Percentiles rank a stretch among this genome's conserved stretches.
phyloP scores from a whole-genome alignment of 2,797 vertebrate genomes.

The Leontocebus nigricollis region DNA sequence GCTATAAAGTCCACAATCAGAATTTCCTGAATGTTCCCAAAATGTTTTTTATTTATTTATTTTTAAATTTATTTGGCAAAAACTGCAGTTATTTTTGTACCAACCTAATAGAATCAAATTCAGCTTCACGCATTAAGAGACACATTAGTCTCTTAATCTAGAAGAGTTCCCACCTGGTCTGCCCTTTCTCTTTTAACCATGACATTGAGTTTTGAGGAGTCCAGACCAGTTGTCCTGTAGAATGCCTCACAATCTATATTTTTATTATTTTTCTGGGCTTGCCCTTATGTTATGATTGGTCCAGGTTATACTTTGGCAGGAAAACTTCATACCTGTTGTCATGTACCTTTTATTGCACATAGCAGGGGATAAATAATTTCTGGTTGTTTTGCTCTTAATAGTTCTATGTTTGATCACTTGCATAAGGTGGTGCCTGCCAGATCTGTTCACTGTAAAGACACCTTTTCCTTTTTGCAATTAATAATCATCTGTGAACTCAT shows the following conservation, averaged over 20 bases:
- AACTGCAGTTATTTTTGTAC: background rate
- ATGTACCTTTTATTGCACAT: background rate
- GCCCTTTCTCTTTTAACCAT: background rate
- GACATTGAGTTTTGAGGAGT: background rate
- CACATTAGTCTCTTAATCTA: background rate
- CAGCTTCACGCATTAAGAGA: background rate
- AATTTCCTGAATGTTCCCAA: background rate
- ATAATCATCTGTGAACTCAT: conserved; percentile 1
- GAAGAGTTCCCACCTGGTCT: background rate
- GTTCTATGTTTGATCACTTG: background rate
- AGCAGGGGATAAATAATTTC: background rate
- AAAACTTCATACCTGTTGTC: background rate
- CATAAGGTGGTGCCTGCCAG: background rate
- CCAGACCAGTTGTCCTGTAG: background rate
- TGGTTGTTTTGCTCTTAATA: background rate
- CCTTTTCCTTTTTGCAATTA: background rate
- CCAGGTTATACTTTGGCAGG: background rate
- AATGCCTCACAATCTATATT: background rate
- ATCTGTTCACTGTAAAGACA: background rate
- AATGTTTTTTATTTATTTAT: background rate
- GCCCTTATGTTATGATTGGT: background rate
- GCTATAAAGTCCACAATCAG: background rate
- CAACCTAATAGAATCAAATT: background rate
- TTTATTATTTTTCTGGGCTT: background rate
- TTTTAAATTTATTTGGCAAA: background rate